Evolutionary conservation across 2,797 vertebrate genomes (phyloP).

Genomic region (Acanthornis magna): DNA sequence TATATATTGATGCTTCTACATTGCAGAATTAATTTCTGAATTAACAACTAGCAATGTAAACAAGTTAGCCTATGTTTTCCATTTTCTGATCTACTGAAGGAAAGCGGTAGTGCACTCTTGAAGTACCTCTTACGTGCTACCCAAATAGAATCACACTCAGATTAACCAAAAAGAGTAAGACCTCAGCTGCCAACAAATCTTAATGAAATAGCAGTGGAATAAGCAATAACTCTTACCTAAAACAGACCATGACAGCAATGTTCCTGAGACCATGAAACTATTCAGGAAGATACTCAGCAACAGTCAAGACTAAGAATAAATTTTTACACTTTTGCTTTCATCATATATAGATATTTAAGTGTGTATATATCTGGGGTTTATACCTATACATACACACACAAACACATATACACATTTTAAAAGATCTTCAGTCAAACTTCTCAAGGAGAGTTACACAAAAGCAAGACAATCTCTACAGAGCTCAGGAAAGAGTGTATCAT

Average conservation of each 20-base stretch:
- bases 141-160: background rate
- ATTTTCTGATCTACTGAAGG: background rate
- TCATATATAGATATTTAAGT: background rate
- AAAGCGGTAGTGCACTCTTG: background rate
- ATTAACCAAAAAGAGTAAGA: background rate
- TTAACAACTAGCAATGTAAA: background rate
- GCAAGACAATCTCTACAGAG: background rate
- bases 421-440: background rate
- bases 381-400: rapidly evolving
- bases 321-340: background rate
- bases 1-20: background rate
- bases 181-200: background rate
- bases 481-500: background rate
- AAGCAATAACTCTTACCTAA: background rate
- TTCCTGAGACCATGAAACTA: background rate
- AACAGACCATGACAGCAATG: background rate
- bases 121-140: background rate
- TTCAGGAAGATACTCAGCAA: background rate
- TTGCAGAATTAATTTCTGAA: background rate
- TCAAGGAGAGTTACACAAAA: background rate
- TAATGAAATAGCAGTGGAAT: background rate
- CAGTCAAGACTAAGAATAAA: background rate
- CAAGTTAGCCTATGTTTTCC: background rate
- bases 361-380: background rate
- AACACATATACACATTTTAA: background rate